Evolutionary conservation across 2,797 vertebrate genomes (phyloP).

Genomic region (Rhyacichthys aspro): DNA sequence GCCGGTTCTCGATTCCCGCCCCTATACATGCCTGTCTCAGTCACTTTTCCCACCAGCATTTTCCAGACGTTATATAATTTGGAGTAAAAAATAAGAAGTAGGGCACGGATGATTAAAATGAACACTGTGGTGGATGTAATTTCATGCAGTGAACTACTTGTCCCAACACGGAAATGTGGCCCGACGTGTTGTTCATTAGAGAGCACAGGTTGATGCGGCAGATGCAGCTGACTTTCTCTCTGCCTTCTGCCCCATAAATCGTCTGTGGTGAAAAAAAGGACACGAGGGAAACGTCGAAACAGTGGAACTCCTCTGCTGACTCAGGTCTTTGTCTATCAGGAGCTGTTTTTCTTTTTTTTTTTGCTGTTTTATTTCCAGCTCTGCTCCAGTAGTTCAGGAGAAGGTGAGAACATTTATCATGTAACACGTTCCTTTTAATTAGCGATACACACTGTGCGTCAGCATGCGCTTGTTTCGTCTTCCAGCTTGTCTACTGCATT

Average conservation of each 20-base stretch:
- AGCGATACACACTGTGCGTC: constrained; percentile 44
- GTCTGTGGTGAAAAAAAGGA: constrained; percentile 38
- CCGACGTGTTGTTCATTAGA: constrained; percentile 54
- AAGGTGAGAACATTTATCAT: constrained; percentile 62
- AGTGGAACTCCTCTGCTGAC: constrained; percentile 59
- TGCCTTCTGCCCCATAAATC: constrained; percentile 52
- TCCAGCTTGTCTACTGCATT: constrained; percentile 34
- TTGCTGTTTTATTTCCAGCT: constrained; percentile 55
- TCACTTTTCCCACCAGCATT: too few species aligned
- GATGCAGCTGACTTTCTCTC: constrained; percentile 48
- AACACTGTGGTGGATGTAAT: constrained; percentile 36
- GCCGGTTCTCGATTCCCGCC: too few species aligned
- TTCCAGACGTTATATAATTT: too few species aligned
- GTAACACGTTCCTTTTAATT: constrained; percentile 62
- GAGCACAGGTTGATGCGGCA: constrained; percentile 41
- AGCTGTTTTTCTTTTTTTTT: constrained; percentile 32
- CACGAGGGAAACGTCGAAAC: constrained; percentile 38
- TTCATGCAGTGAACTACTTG: constrained; percentile 48
- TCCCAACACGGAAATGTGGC: constrained; percentile 30
- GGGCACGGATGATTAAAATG: constrained; percentile 42
- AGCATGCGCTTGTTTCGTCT: constrained; percentile 48
- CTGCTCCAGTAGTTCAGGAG: constrained; percentile 48
- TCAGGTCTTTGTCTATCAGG: constrained; percentile 49
- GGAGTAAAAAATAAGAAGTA: constrained; percentile 26
- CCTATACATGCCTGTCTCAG: too few species aligned